A percentile compares a stretch with the other conserved stretches of the same genome.
These are phyloP conservation scores for Syrista parreyssii DNA, from an alignment of 2,888 invertebrate species.

Conservation along the genomic window DNA sequence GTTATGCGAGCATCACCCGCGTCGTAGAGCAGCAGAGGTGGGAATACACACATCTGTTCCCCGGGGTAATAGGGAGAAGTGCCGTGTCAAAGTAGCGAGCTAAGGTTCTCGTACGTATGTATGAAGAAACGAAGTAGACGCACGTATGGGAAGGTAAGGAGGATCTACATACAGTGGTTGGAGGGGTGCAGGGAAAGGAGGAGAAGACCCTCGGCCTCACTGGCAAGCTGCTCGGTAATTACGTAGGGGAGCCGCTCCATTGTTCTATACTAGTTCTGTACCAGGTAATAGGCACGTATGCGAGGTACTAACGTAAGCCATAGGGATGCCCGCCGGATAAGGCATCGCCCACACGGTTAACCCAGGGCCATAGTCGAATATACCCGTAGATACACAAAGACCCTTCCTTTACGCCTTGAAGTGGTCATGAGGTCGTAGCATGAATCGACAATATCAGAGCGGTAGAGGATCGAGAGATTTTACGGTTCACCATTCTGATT, in stretches of 20 bases:
- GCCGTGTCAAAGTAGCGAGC: neutral
- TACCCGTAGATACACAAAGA: neutral
- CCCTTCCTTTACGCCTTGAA: neutral
- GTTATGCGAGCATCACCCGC: neutral
- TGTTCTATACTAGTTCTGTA: slow-evolving; percentile 45
- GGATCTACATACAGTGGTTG: neutral
- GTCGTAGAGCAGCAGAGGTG: neutral
- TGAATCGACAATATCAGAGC: neutral
- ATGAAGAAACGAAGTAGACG: neutral
- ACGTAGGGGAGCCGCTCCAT: slow-evolving; percentile 50
- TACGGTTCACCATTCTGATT: neutral
- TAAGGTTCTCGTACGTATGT: neutral
- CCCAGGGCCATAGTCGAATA: neutral
- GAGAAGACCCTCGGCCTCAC: slow-evolving; percentile 39
- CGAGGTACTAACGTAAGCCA: neutral
- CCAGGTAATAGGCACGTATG: slow-evolving; percentile 39
- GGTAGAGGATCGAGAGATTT: neutral
- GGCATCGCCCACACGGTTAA: neutral
- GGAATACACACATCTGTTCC: neutral
- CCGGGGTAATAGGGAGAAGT: neutral
- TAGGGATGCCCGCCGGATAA: neutral
- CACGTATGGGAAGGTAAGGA: neutral
- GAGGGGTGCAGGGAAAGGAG: slow-evolving; percentile 23
- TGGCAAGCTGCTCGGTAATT: slow-evolving; percentile 48
- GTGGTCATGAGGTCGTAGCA: neutral